Evolutionary conservation across 92 coral and sea anemone genomes (phyloP), one percentile per base, ranked within the genome.

Genomic region (Anthopleura xanthogrammica): DNA sequence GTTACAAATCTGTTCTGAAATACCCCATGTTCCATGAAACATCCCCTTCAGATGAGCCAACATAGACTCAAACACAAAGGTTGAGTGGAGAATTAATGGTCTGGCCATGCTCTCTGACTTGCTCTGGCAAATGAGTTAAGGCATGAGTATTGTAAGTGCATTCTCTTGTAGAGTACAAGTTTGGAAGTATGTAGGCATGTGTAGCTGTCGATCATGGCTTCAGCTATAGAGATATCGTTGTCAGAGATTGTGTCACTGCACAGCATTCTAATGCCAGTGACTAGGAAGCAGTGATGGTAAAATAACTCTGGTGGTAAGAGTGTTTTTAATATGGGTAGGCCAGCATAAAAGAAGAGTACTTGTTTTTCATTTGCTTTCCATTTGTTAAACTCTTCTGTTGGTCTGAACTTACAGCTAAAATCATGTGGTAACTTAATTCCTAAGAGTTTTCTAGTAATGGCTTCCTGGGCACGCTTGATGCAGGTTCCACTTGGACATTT

Each of bases 351-450:
- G 60, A 92, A 92, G 16, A 92, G 42, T 16, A 52, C 87, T 60
- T 87, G 83, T 77, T 92, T 92, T 77, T 92, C 95, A 71, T 84
- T 85, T 22, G 95, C 95, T 78, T 92, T 92, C 95, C 95, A 92
- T 77, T 60, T 84, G 42, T 58, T n/a, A 78, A 92, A 92, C 81
- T 92, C 95, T n/a, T 87, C 89, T 16, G 87, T 23, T 52, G 91
- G 79, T 55, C 89, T 74, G 56, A 85, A 79, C 79, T 89, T 92
- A 64, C 91, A 76, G 56, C 89, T 92, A 72, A 92, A 92, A 55
- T 92, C 95, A 89, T 89, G 93, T 24, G 89, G 95, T 75, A 91
- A 75, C 41, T 23, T 79, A 36, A 84, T 20, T n/a, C 52, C 16
- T 23, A 48, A 57, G 65, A 91, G 87, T 41, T 75, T 46, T 19